Conservation (phyloP, 2,113 vertebrate species). For the Spermophilus dauricus region DNA sequence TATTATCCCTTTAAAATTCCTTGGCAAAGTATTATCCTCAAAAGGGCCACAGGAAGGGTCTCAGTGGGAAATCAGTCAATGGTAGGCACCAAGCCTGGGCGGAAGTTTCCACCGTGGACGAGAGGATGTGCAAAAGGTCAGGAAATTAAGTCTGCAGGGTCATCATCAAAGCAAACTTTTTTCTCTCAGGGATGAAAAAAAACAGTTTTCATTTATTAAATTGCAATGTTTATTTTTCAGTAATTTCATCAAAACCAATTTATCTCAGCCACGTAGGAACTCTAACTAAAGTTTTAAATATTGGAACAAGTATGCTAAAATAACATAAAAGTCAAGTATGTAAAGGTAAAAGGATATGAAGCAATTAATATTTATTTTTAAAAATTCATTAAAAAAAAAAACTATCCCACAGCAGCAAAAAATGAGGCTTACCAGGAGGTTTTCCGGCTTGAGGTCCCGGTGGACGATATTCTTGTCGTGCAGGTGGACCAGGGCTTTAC, state of each 20-base stretch:
- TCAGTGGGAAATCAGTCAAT: neutral
- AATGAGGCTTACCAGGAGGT: slow-evolving; percentile 93
- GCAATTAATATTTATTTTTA: neutral
- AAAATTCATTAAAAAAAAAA: too few species aligned
- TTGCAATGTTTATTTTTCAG: neutral
- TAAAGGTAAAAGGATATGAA: neutral
- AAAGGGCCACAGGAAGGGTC: neutral
- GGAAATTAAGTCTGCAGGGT: neutral
- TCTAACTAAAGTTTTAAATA: neutral
- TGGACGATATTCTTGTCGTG: slow-evolving; percentile 96
- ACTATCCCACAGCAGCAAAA: too few species aligned
- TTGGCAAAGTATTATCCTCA: neutral
- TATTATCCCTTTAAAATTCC: neutral
- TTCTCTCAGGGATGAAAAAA: neutral
- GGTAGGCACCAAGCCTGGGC: neutral
- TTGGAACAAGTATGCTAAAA: neutral
- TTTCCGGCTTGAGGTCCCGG: slow-evolving; percentile 98
- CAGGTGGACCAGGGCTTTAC: slow-evolving; percentile 95
- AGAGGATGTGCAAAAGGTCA: neutral
- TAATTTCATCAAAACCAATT: neutral
- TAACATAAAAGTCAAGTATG: neutral
- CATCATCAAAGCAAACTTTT: neutral
- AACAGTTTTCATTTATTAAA: neutral
- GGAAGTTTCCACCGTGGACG: neutral
- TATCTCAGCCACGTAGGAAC: neutral